These are phyloP conservation scores for Ommatoiulus sabulosus DNA, from an alignment of 2,888 invertebrate genomes.

Conservation along the genomic window DNA sequence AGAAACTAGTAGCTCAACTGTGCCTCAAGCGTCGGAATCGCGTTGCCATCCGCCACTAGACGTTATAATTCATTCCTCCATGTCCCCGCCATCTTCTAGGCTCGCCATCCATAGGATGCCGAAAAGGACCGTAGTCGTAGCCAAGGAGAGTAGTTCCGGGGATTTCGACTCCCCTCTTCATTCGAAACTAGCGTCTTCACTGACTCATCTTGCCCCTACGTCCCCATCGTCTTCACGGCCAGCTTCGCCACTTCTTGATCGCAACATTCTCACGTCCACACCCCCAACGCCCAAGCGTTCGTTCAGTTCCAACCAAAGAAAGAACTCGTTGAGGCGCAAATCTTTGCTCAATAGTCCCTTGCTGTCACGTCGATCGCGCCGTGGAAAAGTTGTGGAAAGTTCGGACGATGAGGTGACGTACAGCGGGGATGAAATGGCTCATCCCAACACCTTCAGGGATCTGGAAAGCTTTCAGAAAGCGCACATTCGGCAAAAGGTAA, in stretches of 20 bases:
- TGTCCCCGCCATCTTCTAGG: not conserved
- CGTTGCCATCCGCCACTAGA: not conserved
- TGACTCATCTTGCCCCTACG: constrained; percentile 49
- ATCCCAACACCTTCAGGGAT: constrained; percentile 79
- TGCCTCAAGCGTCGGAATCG: constrained; percentile 26
- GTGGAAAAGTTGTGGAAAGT: constrained; percentile 76
- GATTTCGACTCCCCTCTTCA: not conserved
- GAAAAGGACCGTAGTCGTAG: constrained; percentile 8
- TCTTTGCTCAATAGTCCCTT: constrained; percentile 81
- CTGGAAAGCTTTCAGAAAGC: constrained; percentile 93
- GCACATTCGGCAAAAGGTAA: constrained; percentile 89
- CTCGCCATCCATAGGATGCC: not conserved
- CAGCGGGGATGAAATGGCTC: constrained; percentile 63
- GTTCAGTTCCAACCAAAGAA: constrained; percentile 54
- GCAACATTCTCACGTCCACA: constrained; percentile 50
- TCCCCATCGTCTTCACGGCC: constrained; percentile 51
- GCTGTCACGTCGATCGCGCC: constrained; percentile 76
- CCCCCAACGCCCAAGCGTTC: constrained; percentile 55
- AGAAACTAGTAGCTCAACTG: not conserved
- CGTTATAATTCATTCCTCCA: constrained; percentile 48
- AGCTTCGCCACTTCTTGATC: constrained; percentile 49
- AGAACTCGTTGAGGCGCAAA: constrained; percentile 59
- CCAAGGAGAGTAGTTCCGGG: not conserved
- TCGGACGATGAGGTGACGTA: constrained; percentile 80
- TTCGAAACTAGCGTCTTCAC: constrained; percentile 41